Conservation (phyloP, 2,113 vertebrate species). For the Phaethornis superciliosus region DNA sequence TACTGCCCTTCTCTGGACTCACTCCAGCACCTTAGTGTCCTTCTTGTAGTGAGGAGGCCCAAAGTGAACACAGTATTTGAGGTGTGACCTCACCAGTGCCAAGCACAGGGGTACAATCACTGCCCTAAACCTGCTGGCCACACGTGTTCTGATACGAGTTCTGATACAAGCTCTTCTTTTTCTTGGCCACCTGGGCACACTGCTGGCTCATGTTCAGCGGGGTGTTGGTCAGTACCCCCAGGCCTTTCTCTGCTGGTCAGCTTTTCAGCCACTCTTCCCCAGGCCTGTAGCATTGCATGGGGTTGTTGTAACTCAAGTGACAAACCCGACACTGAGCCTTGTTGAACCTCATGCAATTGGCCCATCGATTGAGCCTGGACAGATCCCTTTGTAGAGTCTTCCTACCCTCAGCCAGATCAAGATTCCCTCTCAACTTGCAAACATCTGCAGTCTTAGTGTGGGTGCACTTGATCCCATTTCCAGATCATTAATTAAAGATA, state of each 20-base stretch:
- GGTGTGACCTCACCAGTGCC: not conserved
- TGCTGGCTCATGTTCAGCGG: not conserved
- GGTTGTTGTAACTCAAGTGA: not conserved
- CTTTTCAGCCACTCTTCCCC: not conserved
- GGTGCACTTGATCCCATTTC: too few relatives aligned
- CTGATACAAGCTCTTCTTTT: not conserved
- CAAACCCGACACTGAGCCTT: not conserved
- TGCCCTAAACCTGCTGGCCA: not conserved
- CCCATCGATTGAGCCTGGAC: not conserved
- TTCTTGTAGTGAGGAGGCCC: not conserved
- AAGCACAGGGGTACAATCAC: not conserved
- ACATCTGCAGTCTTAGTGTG: not conserved
- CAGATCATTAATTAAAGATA: too few relatives aligned
- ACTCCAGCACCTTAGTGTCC: not conserved
- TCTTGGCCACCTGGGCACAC: not conserved
- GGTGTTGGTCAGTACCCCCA: not conserved
- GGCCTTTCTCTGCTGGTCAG: not conserved
- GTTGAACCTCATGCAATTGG: too few relatives aligned
- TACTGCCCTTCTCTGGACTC: not conserved
- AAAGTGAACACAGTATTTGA: not conserved
- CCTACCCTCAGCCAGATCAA: too few relatives aligned
- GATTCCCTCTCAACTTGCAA: not conserved
- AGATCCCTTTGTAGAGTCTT: not conserved
- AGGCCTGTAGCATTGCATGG: too few relatives aligned
- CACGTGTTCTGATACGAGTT: not conserved